phyloP scores from a whole-genome alignment of 2,113 vertebrate species.

The Burhinus bistriatus region DNA sequence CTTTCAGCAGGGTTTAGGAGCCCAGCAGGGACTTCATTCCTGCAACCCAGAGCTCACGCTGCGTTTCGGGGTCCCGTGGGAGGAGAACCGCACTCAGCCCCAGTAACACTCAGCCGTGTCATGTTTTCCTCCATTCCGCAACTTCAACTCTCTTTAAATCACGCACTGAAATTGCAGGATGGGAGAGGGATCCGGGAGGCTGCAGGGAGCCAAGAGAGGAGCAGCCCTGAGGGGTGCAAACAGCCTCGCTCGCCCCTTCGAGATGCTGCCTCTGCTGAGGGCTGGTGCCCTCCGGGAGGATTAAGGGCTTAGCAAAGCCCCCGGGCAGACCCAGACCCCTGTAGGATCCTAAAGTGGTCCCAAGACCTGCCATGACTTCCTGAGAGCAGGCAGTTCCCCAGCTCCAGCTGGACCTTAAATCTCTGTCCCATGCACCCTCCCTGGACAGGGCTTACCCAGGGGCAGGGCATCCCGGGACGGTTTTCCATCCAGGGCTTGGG shows the following conservation, averaged over 20 bases:
- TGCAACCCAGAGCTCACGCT: not conserved
- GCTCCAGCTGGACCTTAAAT: not conserved
- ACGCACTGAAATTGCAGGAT: not conserved
- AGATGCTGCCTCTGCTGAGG: not conserved
- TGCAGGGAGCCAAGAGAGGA: not conserved
- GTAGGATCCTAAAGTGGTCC: not conserved
- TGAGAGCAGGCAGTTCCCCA: not conserved
- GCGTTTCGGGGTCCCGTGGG: rapidly evolving
- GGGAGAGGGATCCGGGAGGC: not conserved
- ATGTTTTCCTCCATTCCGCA: not conserved
- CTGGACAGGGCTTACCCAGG: not conserved
- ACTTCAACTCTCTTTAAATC: too few species aligned
- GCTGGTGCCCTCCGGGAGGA: not conserved
- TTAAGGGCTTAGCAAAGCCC: not conserved
- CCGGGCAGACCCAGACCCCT: not conserved
- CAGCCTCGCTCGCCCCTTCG: rapidly evolving
- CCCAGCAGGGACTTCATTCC: not conserved
- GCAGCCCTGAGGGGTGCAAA: rapidly evolving
- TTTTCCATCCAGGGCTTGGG: not conserved
- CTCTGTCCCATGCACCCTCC: not conserved
- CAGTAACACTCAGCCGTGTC: rapidly evolving
- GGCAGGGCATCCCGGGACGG: not conserved
- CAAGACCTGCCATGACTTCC: not conserved
- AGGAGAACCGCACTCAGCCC: not conserved
- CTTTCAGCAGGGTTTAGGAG: not conserved